Conservation (phyloP, 2,113 vertebrate genomes). For the Gymnarchus niloticus region DNA sequence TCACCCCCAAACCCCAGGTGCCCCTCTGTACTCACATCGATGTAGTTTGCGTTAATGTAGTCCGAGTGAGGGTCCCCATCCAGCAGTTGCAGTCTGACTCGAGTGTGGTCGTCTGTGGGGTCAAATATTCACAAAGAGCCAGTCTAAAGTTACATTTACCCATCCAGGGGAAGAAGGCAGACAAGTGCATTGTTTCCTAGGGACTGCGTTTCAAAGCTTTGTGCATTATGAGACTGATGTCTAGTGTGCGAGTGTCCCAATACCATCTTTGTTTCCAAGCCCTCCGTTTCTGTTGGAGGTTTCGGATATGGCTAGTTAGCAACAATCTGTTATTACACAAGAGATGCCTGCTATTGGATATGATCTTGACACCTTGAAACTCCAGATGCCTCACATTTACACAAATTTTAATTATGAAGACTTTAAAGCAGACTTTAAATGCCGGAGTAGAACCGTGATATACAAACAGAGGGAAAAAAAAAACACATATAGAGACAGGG, state of each 20-base stretch:
- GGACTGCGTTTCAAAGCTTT: neutral
- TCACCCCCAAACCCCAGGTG: neutral
- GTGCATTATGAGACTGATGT: neutral
- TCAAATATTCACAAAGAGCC: slow-evolving; percentile 63
- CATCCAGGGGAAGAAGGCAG: slow-evolving; percentile 30
- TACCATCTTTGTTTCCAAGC: neutral
- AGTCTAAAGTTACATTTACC: slow-evolving; percentile 71
- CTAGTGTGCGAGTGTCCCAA: neutral
- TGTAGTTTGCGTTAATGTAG: slow-evolving; percentile 98
- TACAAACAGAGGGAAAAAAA: neutral
- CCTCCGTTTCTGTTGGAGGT: neutral
- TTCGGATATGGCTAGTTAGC: neutral
- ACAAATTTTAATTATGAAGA: neutral
- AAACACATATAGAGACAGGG: neutral
- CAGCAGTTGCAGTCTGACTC: slow-evolving; percentile 84
- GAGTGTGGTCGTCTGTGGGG: slow-evolving; percentile 90
- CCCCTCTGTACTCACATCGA: slow-evolving; percentile 73
- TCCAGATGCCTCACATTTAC: neutral
- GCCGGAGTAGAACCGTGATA: neutral
- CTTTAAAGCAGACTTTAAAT: neutral
- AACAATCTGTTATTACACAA: neutral
- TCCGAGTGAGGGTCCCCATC: slow-evolving; percentile 94
- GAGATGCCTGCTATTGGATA: neutral
- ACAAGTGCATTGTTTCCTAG: neutral
- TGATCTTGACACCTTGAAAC: neutral